A percentile compares a stretch with the other conserved stretches of the same genome.
Evolutionary conservation across 2,113 vertebrate genomes (phyloP).

Genomic region (Maccullochella peelii): DNA sequence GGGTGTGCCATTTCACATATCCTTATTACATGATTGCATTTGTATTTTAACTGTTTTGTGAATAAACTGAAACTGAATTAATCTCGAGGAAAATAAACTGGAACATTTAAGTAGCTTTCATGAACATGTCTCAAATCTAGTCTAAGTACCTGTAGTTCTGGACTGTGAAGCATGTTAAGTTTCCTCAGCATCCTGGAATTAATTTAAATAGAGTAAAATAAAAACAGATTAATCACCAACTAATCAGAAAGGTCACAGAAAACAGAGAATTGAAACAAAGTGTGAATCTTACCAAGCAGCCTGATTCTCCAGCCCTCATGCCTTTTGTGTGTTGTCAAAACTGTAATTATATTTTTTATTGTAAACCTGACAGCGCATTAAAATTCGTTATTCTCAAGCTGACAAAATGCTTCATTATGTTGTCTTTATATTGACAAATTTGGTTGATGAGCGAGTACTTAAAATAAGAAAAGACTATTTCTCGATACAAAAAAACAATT

Average conservation of each 20-base stretch:
- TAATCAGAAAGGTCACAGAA: conserved; percentile 43
- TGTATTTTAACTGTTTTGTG: too few species aligned
- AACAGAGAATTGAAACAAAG: conserved; percentile 34
- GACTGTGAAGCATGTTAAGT: background rate
- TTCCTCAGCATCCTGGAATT: conserved; percentile 22
- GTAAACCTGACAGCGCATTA: conserved; percentile 59
- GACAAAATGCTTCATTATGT: conserved; percentile 60
- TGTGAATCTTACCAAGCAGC: conserved; percentile 22
- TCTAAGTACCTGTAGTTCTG: background rate
- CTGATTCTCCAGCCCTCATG: conserved; percentile 4
- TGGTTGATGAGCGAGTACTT: conserved; percentile 40
- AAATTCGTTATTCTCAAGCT: conserved; percentile 48
- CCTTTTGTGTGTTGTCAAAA: conserved; percentile 48
- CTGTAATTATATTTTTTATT: conserved; percentile 68
- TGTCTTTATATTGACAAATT: conserved; percentile 61
- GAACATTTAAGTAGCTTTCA: conserved; percentile 30
- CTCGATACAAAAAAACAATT: conserved; percentile 21
- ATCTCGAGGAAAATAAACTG: conserved; percentile 41
- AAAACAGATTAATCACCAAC: conserved; percentile 35
- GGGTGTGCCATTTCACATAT: too few species aligned
- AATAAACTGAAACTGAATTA: background rate
- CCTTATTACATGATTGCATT: too few species aligned
- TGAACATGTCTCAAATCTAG: conserved; percentile 20
- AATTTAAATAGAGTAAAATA: conserved; percentile 31
- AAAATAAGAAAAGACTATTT: conserved; percentile 44